Base-by-base conservation (phyloP, 2,888 invertebrate genomes). In the Glyphotaelius pellucidus region DNA sequence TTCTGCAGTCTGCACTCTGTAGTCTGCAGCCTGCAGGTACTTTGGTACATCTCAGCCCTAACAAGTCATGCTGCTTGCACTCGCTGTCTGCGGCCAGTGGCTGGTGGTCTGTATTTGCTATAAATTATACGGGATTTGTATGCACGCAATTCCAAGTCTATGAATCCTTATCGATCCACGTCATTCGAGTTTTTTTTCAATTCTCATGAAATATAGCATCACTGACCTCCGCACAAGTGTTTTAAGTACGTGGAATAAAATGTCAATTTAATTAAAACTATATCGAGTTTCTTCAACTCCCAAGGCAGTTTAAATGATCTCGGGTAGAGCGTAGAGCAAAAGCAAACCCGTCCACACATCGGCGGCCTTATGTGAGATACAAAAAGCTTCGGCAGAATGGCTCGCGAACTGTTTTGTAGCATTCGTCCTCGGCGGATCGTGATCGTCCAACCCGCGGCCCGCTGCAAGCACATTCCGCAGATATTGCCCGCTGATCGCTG, bases 341-440 rank as follows among this genome's bases (percentile, higher is more conserved):
- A n/a, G n/a, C 35, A 90, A 81, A 90, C 90, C 90, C 90, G 90
- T 83, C 90, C 83, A 31, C 31, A 83, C 83, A 90, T 35, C 83
- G 90, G 38, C 81, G 80, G 80, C 90, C 83, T 80, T 90, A 90
- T 67, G 87, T 87, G 87, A 38, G 87, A 47, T 87, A 42, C 87
- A 89, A 89, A 89, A 89, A 89, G 79, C 89, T 32, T 35, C n/a
- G 89, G 89, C 80, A 35, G 42, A 89, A 89, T 83, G 32, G 85
- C 7, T 52, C 14, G 83, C 84, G 84, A 90, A 84, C 84, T 84
- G 84, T 84, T 47, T 30, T 85, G 88, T 19, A 80, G 47, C 89
- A 52, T 81, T 90, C 91, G 92, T 92, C 92, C 91, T 91, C 91
- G 90, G 80, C 83, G 81, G 86, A 90, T 93, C 93, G 93, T 93